phyloP scores from a whole-genome alignment of 1,140 invertebrate species.

The Frieseomelitta varia region DNA sequence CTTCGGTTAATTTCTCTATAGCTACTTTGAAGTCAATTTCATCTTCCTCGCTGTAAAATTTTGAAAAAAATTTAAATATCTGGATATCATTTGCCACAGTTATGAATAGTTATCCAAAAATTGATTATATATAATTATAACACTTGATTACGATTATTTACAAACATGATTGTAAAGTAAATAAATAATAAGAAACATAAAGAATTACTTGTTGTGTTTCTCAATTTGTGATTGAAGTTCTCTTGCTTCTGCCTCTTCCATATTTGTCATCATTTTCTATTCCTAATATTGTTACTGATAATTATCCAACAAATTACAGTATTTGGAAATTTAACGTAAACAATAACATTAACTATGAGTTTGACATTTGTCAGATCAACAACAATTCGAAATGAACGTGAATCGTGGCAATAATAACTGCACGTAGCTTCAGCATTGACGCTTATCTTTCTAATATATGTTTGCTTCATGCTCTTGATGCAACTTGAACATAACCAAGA shows the following conservation, averaged over 20 bases:
- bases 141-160: background rate
- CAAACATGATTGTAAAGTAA: background rate
- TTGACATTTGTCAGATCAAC: background rate
- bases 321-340: slow-evolving; percentile 1
- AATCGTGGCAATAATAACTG: background rate
- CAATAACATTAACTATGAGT: background rate
- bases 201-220: slow-evolving; percentile 67
- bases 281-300: background rate
- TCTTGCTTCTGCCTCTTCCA: slow-evolving; percentile 63
- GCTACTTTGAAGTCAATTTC: slow-evolving; percentile 68
- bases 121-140: background rate
- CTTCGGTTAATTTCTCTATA: slow-evolving; percentile 71
- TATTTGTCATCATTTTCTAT: slow-evolving; percentile 75
- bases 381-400: background rate
- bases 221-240: slow-evolving; percentile 65
- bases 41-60: slow-evolving; percentile 61
- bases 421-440: background rate
- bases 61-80: slow-evolving; percentile 19
- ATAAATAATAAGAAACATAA: background rate
- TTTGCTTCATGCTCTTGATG: slow-evolving; percentile 40
- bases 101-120: background rate
- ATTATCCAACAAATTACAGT: background rate
- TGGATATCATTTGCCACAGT: background rate
- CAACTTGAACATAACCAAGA: slow-evolving; percentile 58
- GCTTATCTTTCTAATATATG: slow-evolving; percentile 15